Evolutionary conservation across 2,797 vertebrate genomes (phyloP).

Genomic region (Gobio occitaniae): DNA sequence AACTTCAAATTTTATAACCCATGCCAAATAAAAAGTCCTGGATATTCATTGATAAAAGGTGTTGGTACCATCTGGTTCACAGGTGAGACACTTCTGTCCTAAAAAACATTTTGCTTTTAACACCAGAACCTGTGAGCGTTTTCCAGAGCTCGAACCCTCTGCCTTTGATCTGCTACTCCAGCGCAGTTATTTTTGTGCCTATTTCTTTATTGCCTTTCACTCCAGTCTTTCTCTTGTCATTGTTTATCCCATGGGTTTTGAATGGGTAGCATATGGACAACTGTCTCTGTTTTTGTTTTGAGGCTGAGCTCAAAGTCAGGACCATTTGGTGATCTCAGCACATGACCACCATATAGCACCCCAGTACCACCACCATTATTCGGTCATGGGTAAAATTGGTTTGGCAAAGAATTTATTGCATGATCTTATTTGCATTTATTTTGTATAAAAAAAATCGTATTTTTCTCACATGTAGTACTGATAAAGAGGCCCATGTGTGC

Average conservation of each 20-base stretch:
- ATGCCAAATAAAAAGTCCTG: not conserved
- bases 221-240: constrained; percentile 18
- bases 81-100: constrained; percentile 69
- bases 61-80: constrained; percentile 69
- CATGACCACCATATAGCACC: constrained; percentile 65
- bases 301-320: constrained; percentile 70
- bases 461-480: not conserved
- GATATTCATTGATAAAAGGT: not conserved
- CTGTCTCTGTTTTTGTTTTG: constrained; percentile 69
- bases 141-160: constrained; percentile 35
- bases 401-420: not conserved
- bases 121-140: constrained; percentile 7
- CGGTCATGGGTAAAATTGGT: constrained; percentile 14
- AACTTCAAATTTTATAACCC: not conserved
- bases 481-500: not conserved
- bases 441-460: not conserved
- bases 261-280: constrained; percentile 68
- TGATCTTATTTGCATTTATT: not conserved
- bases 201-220: not conserved
- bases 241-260: constrained; percentile 52
- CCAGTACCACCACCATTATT: constrained; percentile 14
- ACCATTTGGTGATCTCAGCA: constrained; percentile 66
- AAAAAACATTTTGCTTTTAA: constrained; percentile 17
- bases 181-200: not conserved
- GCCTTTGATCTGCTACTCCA: constrained; percentile 36